These are phyloP conservation scores for Cherax destructor DNA, from an alignment of 1,140 invertebrate species.

Conservation along the genomic window DNA sequence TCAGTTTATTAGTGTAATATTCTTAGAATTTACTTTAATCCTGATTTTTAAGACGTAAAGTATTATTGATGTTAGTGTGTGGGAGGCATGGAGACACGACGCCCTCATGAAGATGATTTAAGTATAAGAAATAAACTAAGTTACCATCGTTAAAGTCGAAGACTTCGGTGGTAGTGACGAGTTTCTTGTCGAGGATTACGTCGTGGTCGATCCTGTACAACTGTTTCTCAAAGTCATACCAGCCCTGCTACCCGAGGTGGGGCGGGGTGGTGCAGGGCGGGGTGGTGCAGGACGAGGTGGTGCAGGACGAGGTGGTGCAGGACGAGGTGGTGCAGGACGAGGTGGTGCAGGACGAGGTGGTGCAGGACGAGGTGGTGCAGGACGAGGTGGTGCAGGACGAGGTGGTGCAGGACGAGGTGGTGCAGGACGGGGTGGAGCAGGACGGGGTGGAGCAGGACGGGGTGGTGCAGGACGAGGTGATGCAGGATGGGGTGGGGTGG, in stretches of 20 bases:
- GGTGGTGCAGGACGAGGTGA: not conserved
- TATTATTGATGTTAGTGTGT: no score
- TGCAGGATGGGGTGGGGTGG: not conserved
- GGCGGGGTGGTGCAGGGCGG: not conserved
- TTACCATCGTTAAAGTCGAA: constrained; percentile 52
- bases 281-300: no score
- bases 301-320: no score
- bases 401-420: not conserved
- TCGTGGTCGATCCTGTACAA: constrained; percentile 55
- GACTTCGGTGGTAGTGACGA: constrained; percentile 29
- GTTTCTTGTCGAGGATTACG: not conserved
- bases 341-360: not conserved
- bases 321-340: not conserved
- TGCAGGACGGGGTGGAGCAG: not conserved
- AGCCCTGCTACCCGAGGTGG: constrained; percentile 4
- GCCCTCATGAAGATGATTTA: no score
- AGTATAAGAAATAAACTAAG: no score
- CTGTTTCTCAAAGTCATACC: constrained; percentile 58
- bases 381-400: no score
- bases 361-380: no score
- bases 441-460: no score
- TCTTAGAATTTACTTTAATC: no score
- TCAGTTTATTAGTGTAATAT: no score
- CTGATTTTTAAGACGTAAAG: no score
- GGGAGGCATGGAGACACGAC: no score